Evolutionary conservation across 2,113 vertebrate genomes (phyloP), one percentile per base, ranked within the genome.

Genomic region (Calonectris borealis): DNA sequence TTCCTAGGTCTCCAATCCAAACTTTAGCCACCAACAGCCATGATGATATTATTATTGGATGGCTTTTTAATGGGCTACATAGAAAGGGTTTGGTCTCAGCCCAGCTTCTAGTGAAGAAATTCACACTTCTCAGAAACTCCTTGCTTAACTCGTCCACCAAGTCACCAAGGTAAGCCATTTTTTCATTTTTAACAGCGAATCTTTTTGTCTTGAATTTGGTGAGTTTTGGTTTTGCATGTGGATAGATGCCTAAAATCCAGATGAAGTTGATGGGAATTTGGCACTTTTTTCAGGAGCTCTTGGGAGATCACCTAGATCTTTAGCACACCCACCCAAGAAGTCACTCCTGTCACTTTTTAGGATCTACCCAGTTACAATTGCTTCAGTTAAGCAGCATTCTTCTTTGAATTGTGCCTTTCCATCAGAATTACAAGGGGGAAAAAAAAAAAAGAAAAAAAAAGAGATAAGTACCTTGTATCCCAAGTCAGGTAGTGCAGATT

Each of bases 391-490:
- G 13, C 34, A 40, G 2, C 34, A 6, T 61, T 24, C 16, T 65
- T 57, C 36, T 88, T 48, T 32, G 6, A 73, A 62, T 21, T 1
- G 1, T 25, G 44, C 13, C 20, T 78, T 83, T 78, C 24, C 29
- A 55, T 52, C 7, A 72, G 27, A 75, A 90, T 46, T 69, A 71
- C 18, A 24, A 66, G 6, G 3, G 9, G 4, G 5, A 34, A 32
- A 10, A 32, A 19, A 26, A 7, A 31, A 36, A 34, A 32, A 10
- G 18, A 19, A 27, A 7, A 31, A 6, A 31, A 31, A 7, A 31
- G 16, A 55, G 29, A 34, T 7, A 52, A 54, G 9, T 98, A 99
- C 99, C 98, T 97, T 95, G 91, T 98, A 98, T 83, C 98, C 97
- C 5, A 96, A 80, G 4, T 98, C 97, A 6, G 98, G 98, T 13